These are phyloP conservation scores for Drosophila affinis DNA, from an alignment of 2,888 invertebrate species.

Conservation along the genomic window DNA sequence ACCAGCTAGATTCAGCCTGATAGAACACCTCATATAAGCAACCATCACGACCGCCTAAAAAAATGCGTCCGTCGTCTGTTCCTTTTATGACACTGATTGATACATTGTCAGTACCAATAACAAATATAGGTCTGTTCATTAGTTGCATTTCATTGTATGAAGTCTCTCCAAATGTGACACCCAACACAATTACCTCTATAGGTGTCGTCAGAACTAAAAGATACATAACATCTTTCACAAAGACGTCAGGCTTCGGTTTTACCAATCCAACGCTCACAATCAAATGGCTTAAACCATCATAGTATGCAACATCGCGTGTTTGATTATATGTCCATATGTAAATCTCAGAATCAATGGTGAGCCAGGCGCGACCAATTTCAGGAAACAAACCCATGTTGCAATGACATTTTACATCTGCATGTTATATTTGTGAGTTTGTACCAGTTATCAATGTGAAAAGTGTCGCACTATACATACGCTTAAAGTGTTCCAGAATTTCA, in stretches of 20 bases:
- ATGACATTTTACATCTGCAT: conserved; percentile 95
- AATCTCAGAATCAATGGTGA: conserved; percentile 98
- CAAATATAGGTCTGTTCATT: conserved; percentile 97
- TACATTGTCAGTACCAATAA: conserved; percentile 94
- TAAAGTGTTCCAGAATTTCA: conserved; percentile 97
- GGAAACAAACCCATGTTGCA: conserved; percentile 99
- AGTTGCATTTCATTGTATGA: conserved; percentile 91
- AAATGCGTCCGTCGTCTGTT: conserved; percentile 93
- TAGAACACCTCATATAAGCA: conserved; percentile 97
- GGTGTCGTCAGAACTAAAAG: conserved; percentile 96
- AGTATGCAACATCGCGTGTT: conserved; percentile 97
- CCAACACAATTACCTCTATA: conserved; percentile 91
- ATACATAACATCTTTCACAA: conserved; percentile 95
- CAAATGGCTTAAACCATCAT: conserved; percentile 96
- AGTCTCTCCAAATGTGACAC: conserved; percentile 82
- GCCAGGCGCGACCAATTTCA: conserved; percentile 97
- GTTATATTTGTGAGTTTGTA: background rate
- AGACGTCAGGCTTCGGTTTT: conserved; percentile 93
- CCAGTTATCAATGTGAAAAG: background rate
- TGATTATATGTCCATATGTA: conserved; percentile 98
- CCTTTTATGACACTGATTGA: conserved; percentile 93
- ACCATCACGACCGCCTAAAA: conserved; percentile 97
- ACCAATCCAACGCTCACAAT: conserved; percentile 97
- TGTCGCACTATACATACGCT: conserved; percentile 86
- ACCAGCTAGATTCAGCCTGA: conserved; percentile 96